Evolutionary conservation across 1,140 invertebrate genomes (phyloP), one percentile per base, ranked within the genome.

Genomic region (Ephestia elutella): DNA sequence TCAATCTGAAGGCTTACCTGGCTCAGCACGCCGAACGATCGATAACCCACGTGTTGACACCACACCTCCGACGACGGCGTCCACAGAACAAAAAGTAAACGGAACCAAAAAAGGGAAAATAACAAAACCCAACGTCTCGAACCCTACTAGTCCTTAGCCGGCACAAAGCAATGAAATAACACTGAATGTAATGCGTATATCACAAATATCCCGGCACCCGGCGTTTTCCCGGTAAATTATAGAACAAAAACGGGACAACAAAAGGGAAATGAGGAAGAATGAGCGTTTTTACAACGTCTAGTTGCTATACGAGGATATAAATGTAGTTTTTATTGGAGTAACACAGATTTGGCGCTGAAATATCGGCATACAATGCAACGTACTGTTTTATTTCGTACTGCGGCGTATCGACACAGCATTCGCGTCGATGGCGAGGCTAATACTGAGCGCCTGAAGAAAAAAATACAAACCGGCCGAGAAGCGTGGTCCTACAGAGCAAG

Each of bases 201-300:
- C 59, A 68, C 70, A 70, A 64, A 64, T 69, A 66, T 54, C 64
- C 68, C 68, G 54, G 60, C 61, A 69, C 18, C 82, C 82, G 82
- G 82, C 78, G 63, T 81, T 83, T 82, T 80, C 71, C 77, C 80
- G 78, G 80, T 60, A 79, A 83, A 78, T 71, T 65, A 71, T 75
- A 62, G 48, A 38, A 66, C 56, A 56, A 71, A 75, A 79, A 78
- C 51, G 38, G 49, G 72, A 66, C 73, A 73, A 35, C 65, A 68
- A 65, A 70, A 25, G 49, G 62, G 66, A 66, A 75, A 70, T 55
- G 61, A 66, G 71, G 30, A 49, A 49, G 30, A 32, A 30, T 28
- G 38, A 44, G 54, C 15, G 20, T 44, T 50, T 57, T 15, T 59
- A 13, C 15, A 50, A 20, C 28, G 18, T 59, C 38, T 48, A 13